Conservation (phyloP, 2,797 vertebrate species). For the Ctenosaura bakeri region DNA sequence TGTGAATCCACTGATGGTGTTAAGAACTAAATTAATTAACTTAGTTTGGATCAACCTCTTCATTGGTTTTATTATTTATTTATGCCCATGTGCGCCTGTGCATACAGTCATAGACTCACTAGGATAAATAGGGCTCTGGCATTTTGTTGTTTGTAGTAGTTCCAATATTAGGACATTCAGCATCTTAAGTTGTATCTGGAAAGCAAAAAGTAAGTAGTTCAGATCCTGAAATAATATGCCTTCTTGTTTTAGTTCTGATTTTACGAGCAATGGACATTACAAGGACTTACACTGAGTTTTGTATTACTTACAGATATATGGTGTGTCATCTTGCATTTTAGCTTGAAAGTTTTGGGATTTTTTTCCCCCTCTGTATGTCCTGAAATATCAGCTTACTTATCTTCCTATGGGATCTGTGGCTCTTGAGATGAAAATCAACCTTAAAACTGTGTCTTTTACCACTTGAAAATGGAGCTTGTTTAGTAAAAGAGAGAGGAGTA, state of each 20-base stretch:
- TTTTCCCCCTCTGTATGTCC: neutral
- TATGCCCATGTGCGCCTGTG: neutral
- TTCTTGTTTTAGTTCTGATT: neutral
- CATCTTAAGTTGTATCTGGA: conserved; percentile 3
- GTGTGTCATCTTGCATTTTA: neutral
- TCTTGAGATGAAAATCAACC: neutral
- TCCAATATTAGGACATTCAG: neutral
- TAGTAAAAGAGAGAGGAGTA: neutral
- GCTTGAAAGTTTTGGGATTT: neutral
- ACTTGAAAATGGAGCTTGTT: neutral
- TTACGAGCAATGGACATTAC: neutral
- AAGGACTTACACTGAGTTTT: neutral
- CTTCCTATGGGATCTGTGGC: neutral
- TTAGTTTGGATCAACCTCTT: neutral
- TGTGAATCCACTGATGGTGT: neutral
- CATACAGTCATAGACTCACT: no score
- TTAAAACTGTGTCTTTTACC: neutral
- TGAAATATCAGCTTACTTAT: neutral
- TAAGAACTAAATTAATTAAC: neutral
- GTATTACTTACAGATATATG: neutral
- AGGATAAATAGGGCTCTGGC: neutral
- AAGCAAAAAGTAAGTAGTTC: neutral
- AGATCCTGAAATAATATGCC: neutral
- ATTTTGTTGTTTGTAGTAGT: neutral
- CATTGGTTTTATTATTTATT: neutral